Evolutionary conservation across 2,113 vertebrate species (phyloP), one percentile per base, ranked within the genome.

Genomic region (Macrotus californicus): DNA sequence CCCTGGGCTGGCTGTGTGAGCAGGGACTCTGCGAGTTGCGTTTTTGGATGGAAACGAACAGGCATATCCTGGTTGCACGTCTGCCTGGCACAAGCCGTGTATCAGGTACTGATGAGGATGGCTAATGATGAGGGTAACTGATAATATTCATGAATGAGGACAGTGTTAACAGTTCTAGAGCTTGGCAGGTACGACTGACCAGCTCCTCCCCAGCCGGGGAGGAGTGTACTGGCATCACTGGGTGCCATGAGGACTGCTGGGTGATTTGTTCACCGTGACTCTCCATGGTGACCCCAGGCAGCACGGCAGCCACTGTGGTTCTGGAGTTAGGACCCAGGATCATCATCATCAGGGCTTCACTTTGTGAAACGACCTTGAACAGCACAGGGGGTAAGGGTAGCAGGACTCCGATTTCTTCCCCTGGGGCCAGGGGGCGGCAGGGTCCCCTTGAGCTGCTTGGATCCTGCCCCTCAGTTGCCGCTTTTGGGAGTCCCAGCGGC

Each of bases 141-240:
- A 8, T 3, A 2, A 5, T 31, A 66, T 10, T 69, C 8, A 39
- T 22, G 61, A 48, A 7, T 15, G 3, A 2, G 2, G 66, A 52
- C 36, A 15, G 18, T 19, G 16, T 34, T 12, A 22, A 12, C 46
- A 22, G 75, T 11, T 50, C 41, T 29, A 6, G 67, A 50, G 48
- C 54, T 8, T 7, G 2, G 16, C 3, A 1, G 0, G 2, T 1
- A 29, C 11, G 16, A 0, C 15, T 31, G 31, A 12, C 39, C 9
- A 31, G 26, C 48, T 46, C 41, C 84, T 39, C 2, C 2, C 31
- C 0, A 13, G 61, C 46, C 76, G 19, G 0, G 5, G 16, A 16
- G 56, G n/a, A 29, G 24, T 11, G 13, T 14, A 2, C 31, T 4
- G 2, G 16, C 26, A 10, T 36, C 31, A 12, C 21, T 0, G 12